phyloP scores from a whole-genome alignment of 1,140 invertebrate genomes.

The Drosophila lowei region DNA sequence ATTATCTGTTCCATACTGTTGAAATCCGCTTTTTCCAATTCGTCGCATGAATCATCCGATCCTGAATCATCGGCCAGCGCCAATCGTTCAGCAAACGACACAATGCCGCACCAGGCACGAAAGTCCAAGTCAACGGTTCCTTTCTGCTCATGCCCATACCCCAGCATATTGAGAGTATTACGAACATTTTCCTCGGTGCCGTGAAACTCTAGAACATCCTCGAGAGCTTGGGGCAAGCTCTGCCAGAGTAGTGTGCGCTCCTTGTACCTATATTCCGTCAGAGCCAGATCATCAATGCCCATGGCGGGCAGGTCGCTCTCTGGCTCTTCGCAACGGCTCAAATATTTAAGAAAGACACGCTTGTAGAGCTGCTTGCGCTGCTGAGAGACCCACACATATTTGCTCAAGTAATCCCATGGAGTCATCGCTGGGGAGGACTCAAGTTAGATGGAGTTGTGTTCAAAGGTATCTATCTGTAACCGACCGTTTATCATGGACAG shows the following conservation, averaged over 20 bases:
- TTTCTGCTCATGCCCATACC: constrained; percentile 52
- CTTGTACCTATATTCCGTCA: constrained; percentile 63
- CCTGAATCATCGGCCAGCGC: constrained; percentile 76
- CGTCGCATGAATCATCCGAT: constrained; percentile 77
- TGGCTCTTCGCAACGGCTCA: constrained; percentile 62
- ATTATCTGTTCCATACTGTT: constrained; percentile 75
- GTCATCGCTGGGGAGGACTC: constrained; percentile 83
- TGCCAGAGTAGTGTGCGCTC: constrained; percentile 68
- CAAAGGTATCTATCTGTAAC: constrained; percentile 4
- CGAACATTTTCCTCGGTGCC: constrained; percentile 70
- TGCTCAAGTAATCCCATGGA: constrained; percentile 85
- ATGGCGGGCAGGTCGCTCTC: constrained; percentile 44
- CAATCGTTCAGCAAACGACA: constrained; percentile 84
- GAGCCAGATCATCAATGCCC: constrained; percentile 49
- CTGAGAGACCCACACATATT: constrained; percentile 85
- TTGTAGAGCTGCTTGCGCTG: constrained; percentile 85
- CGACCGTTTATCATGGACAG: constrained; percentile 84
- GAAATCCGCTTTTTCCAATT: constrained; percentile 79
- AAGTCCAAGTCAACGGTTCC: constrained; percentile 80
- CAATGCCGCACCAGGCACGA: constrained; percentile 85
- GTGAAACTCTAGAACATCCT: constrained; percentile 79
- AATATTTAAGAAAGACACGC: constrained; percentile 71
- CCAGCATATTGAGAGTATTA: constrained; percentile 51
- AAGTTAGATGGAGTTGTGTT: background rate
- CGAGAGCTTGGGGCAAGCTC: constrained; percentile 66